Base-by-base conservation (phyloP, 2,888 invertebrate species). In the Eubasilissa splendida region DNA sequence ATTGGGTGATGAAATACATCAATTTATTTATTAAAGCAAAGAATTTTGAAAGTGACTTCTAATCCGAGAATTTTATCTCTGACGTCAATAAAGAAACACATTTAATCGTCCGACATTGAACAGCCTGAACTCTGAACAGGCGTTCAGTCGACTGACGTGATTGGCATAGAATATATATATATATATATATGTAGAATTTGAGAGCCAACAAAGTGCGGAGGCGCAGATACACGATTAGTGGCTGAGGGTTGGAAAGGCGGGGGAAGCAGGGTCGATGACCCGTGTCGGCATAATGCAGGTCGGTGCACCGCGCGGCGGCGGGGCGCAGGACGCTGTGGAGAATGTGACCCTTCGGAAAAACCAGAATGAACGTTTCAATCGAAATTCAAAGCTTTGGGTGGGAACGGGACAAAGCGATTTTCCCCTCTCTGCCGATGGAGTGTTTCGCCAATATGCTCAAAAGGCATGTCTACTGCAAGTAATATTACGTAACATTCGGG, bases 151-250 rank as follows among this genome's bases (percentile, higher is more conserved):
- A 7, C 42, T 42, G 42, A 22, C 22, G 22, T 42, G 4, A 42
- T 42, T 42, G 42, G 42, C 7, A 2, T 7, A 1, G 42, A 42
- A 7, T 7, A 7, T 22, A 22, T 22, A 22, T 22, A 22, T 22
- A 22, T 22, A 22, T 22, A 22, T 22, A 22, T 22, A 22, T 22
- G 7, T 42, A 5, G 42, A 42, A 42, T 42, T 42, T 42, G 22
- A 22, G 22, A 22, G 22, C 22, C 22, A 22, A 22, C 22, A 12
- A 56, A 76, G 73, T 76, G 79, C 76, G 75, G 58, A 52, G 14
- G 60, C 76, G 68, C 68, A 76, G 76, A 73, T 56, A 59, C 58
- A 71, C 60, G 76, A 73, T 71, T 77, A 68, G 68, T 59, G 68
- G 71, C 58, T n/a, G 7, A 58, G 54, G 66, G 31, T 52, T 54